Conservation (phyloP, 1,140 invertebrate genomes). For the Pseudomyrmex concolor region DNA sequence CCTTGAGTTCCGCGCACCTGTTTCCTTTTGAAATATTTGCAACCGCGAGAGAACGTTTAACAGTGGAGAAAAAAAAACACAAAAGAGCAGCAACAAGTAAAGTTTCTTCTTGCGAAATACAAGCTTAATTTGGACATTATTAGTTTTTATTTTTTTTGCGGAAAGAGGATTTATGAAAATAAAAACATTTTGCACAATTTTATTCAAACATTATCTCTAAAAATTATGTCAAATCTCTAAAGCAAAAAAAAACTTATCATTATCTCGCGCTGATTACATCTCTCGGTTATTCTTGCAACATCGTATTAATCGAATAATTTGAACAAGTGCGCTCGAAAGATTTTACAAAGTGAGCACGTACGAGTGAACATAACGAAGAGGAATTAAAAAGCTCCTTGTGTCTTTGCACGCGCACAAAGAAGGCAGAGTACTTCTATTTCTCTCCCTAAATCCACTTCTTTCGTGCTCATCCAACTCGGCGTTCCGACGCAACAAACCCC, state of each 20-base stretch:
- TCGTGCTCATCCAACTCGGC: conserved; percentile 23
- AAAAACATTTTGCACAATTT: no score
- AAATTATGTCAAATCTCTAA: no score
- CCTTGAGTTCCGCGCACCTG: conserved; percentile 35
- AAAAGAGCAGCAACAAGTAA: not conserved
- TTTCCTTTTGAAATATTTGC: conserved; percentile 41
- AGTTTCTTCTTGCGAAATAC: not conserved
- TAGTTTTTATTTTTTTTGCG: no score
- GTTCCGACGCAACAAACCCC: conserved; percentile 19
- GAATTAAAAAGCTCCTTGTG: conserved; percentile 20
- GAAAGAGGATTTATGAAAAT: no score
- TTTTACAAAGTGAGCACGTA: not conserved
- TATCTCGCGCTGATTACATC: not conserved
- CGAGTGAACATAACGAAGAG: conserved; percentile 1
- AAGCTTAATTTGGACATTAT: no score
- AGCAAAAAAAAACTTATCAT: not conserved
- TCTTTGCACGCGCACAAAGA: no score
- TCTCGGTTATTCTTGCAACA: not conserved
- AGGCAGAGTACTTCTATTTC: not conserved
- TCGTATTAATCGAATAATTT: conserved; percentile 29
- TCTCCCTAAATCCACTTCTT: conserved; percentile 37
- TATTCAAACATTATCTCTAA: no score
- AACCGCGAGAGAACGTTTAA: conserved; percentile 28
- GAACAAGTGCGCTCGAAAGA: not conserved
- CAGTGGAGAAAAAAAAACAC: conserved; percentile 3